These are phyloP conservation scores for Ichneumoninae sp. DNA, from an alignment of 2,888 invertebrate genomes.

Conservation along the genomic window DNA sequence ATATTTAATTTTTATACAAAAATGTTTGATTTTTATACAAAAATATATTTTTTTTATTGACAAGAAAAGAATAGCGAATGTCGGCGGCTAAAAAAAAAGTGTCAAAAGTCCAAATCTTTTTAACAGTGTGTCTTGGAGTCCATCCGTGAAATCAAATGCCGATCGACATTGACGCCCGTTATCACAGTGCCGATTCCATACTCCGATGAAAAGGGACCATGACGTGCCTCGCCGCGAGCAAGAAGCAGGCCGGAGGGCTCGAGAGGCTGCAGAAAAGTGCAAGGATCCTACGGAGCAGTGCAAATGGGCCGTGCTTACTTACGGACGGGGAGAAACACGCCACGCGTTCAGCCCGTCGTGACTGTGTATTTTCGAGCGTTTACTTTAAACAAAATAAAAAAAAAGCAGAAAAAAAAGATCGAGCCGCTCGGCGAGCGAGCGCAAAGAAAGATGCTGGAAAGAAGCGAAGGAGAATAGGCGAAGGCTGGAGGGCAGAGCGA, in stretches of 20 bases:
- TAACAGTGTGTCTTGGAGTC: not conserved
- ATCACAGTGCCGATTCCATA: not conserved
- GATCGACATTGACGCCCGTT: not conserved
- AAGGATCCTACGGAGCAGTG: not conserved
- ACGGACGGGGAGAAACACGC: slow-evolving; percentile 27
- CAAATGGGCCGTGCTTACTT: not conserved
- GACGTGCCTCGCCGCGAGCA: not conserved
- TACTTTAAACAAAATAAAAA: slow-evolving; percentile 70
- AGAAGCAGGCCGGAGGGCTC: not conserved
- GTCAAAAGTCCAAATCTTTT: not conserved
- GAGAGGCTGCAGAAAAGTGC: not conserved
- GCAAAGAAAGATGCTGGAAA: slow-evolving; percentile 37
- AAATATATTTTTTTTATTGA: too few relatives aligned
- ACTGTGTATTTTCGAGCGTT: slow-evolving; percentile 79
- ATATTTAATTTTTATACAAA: too few relatives aligned
- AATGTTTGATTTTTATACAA: too few relatives aligned
- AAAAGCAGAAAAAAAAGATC: slow-evolving; percentile 16
- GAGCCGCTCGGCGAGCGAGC: slow-evolving; percentile 33
- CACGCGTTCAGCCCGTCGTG: slow-evolving; percentile 58
- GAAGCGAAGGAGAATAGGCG: slow-evolving; percentile 43
- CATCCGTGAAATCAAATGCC: not conserved
- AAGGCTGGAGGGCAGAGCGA: slow-evolving; percentile 27
- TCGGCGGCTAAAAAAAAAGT: not conserved
- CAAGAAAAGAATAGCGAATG: not conserved
- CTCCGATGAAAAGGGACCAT: not conserved